A percentile compares a stretch with the other conserved stretches of the same genome.
These are phyloP conservation scores for Xylocopa sonorina DNA, from an alignment of 1,140 invertebrate species.

Conservation along the genomic window DNA sequence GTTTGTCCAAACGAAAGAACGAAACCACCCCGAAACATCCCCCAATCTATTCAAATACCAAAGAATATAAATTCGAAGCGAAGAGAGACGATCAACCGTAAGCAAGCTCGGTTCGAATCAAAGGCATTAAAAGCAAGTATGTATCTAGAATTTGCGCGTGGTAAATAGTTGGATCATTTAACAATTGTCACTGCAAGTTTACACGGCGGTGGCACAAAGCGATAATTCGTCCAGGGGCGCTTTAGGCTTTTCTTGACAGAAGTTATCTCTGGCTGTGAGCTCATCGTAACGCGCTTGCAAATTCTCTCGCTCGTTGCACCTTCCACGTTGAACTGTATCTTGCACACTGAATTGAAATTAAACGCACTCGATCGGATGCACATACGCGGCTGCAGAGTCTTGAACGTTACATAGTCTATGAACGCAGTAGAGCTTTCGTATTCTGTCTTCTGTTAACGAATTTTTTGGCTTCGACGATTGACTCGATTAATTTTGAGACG, in stretches of 20 bases:
- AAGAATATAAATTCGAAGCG: too few relatives aligned
- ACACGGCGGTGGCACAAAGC: conserved; percentile 55
- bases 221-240: conserved; percentile 65
- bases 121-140: conserved; percentile 1
- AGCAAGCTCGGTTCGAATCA: not conserved
- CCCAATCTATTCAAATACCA: too few relatives aligned
- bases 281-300: conserved; percentile 61
- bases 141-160: conserved; percentile 49
- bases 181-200: conserved; percentile 58
- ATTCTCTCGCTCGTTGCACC: conserved; percentile 46
- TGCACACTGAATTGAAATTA: conserved; percentile 24
- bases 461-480: not conserved
- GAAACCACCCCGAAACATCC: too few relatives aligned
- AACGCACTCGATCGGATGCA: not conserved
- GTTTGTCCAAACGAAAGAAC: too few relatives aligned
- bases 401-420: not conserved
- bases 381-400: not conserved
- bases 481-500: too few relatives aligned
- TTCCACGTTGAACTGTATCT: conserved; percentile 18
- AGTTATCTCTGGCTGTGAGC: conserved; percentile 69
- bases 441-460: not conserved
- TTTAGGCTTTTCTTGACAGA: conserved; percentile 68
- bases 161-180: conserved; percentile 54
- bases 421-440: not conserved
- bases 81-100: too few relatives aligned